Evolutionary conservation across 1,140 invertebrate genomes (phyloP).

Genomic region (Heliconius melpomene): DNA sequence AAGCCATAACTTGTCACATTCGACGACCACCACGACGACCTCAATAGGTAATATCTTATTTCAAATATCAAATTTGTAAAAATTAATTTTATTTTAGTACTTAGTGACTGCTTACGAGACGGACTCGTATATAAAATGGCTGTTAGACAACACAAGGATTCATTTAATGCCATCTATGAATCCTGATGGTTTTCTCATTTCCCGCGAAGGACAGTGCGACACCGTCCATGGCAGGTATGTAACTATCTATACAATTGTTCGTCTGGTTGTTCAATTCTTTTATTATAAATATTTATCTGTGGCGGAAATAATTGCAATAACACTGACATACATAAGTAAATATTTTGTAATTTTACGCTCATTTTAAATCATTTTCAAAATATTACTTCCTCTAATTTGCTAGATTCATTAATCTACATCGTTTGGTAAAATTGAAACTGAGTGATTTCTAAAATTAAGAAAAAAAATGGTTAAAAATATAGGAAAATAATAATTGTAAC

Average conservation of each 20-base stretch:
- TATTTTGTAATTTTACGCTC: neutral
- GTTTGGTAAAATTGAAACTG: neutral
- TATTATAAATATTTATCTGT: slow-evolving; percentile 3
- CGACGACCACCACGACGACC: no score
- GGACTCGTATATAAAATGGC: slow-evolving; percentile 91
- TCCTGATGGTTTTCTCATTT: slow-evolving; percentile 94
- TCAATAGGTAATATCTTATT: slow-evolving; percentile 75
- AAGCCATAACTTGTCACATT: no score
- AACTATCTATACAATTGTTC: neutral
- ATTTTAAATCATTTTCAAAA: neutral
- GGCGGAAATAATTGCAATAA: slow-evolving; percentile 10
- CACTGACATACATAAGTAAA: slow-evolving; percentile 18
- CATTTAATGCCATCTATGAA: slow-evolving; percentile 97
- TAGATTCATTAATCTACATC: no score
- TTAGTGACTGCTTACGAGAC: slow-evolving; percentile 90
- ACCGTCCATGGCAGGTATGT: slow-evolving; percentile 89
- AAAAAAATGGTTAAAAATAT: no score
- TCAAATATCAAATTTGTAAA: neutral
- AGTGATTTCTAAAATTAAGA: no score
- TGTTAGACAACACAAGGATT: slow-evolving; percentile 94
- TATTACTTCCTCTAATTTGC: neutral
- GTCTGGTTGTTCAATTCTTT: neutral
- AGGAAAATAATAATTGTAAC: neutral
- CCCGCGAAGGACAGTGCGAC: slow-evolving; percentile 92
- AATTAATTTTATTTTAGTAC: slow-evolving; percentile 82